Base-by-base conservation (phyloP, 2,797 vertebrate genomes). In the Hipposideros larvatus region DNA sequence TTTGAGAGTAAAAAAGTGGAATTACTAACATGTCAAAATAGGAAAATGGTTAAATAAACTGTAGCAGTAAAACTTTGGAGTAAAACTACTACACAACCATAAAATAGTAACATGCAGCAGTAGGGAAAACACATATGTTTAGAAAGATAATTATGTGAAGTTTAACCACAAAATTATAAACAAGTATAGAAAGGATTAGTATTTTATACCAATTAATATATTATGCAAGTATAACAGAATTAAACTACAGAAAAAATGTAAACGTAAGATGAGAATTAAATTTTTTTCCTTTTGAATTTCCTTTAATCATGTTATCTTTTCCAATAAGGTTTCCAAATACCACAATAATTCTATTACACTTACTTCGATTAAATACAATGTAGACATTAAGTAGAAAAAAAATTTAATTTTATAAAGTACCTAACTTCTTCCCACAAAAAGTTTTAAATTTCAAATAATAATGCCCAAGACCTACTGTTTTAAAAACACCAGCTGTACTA, bases 401-500 rank as follows among this genome's bases (percentile, higher is more conserved):
- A 9, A 10, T 59, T 59, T 24, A 46, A 83, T 34, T 80, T 80
- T 75, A 85, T 46, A 78, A 91, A 83, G 19, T 41, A 79, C 13
- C 24, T 77, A 78, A 88, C 22, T 74, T 83, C 75, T 41, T 83
- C 26, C 55, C 34, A 73, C 14, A 88, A 83, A 93, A 93, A 89
- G 43, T 90, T 73, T 93, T 73, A 93, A 87, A 80, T 79, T 89
- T 91, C 65, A 95, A 94, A 88, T 74, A 86, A 90, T 75, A 87
- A 96, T 95, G 96, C 59, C 94, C 71, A 96, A 96, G 43, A 94
- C 21, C 61, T 66, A 63, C 14, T 66, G 8, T 80, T 90, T 92
- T 11, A 91, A 37, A 37, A 37, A 37, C 28, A 74, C 24, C 28
- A 66, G 28, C 77, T 84, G 15, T 84, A 84, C 46, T 24, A 71